Evolutionary conservation across 2,888 invertebrate species (phyloP).

Genomic region (Hirtodrosophila histrioides): DNA sequence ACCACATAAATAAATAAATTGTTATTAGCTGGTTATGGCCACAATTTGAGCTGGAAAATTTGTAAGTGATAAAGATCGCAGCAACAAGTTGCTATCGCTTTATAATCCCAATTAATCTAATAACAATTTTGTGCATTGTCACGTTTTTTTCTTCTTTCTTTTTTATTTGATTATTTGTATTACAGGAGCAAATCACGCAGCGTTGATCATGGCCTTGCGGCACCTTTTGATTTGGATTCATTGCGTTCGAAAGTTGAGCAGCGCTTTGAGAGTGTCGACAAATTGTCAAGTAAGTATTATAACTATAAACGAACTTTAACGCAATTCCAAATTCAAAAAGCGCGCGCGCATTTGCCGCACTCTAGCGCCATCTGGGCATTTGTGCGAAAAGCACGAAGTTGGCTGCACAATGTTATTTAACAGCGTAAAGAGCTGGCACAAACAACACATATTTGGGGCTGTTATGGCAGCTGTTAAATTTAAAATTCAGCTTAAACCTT

Average conservation of each 20-base stretch:
- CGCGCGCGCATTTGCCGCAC: constrained; percentile 18
- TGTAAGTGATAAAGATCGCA: constrained; percentile 77
- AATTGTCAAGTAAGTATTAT: constrained; percentile 85
- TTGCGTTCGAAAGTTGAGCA: constrained; percentile 94
- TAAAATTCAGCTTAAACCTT: too few species aligned
- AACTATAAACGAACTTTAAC: too few species aligned
- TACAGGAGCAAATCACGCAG: constrained; percentile 95
- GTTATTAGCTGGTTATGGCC: constrained; percentile 72
- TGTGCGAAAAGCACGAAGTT: constrained; percentile 26
- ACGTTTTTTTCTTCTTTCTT: constrained; percentile 24
- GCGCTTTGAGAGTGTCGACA: constrained; percentile 91
- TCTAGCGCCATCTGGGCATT: constrained; percentile 36
- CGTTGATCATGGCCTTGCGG: constrained; percentile 94
- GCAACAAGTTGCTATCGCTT: constrained; percentile 57
- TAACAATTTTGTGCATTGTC: constrained; percentile 37
- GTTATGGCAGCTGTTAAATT: too few species aligned
- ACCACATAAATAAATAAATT: constrained; percentile 65
- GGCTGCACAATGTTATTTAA: constrained; percentile 23
- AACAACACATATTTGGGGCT: too few species aligned
- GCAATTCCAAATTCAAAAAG: constrained; percentile 7
- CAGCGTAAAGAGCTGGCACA: too few species aligned
- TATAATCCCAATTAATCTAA: constrained; percentile 48
- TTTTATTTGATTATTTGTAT: constrained; percentile 63
- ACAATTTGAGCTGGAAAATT: constrained; percentile 71
- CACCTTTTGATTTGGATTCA: constrained; percentile 93